Evolutionary conservation across 2,113 vertebrate genomes (phyloP), one percentile per base, ranked within the genome.

Genomic region (Prochilodus magdalenae): DNA sequence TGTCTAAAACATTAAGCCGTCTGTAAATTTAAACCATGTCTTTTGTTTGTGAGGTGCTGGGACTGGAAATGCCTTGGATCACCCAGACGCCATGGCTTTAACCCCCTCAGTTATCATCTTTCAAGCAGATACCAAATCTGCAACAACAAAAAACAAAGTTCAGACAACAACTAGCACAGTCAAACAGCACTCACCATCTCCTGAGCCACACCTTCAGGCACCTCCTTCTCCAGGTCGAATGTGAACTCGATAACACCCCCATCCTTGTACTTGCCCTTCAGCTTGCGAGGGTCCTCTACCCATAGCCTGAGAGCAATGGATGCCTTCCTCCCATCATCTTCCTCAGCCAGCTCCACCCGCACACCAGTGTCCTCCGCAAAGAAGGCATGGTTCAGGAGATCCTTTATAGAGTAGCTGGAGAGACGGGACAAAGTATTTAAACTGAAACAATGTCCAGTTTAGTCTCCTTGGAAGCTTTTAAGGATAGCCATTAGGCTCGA

Each of bases 241-340:
- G 95, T 98, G 91, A 99, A 99, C 90, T 99, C 98, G 81, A 99
- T 98, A 91, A 96, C 97, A 63, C 97, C 98, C 4, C 96, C 96
- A 91, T 99, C 98, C 93, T 97, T 98, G 93, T 97, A 98, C 87
- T 99, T 99, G 88, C 97, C 98, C 92, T 99, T 99, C 85, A 99
- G 91, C 87, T 97, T 98, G 90, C 98, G 98, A 71, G 98, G 93
- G 90, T 99, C 98, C 90, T 99, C 98, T 6, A 99, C 97, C 97
- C 98, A 99, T 86, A 99, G 94, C 92, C 97, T 95, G 87, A 99
- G 94, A 73, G 97, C 97, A 78, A 99, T 99, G 78, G 96, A 95
- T 0, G 94, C 93, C 92, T 99, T 98, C 87, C 95, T 93, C 86
- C 97, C 96, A 67, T 99, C 96, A 83, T 99, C 98, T 85, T 99